Evolutionary conservation across 1,140 invertebrate species (phyloP), one percentile per base, ranked within the genome.

Genomic region (Drosophila nigromelanica): DNA sequence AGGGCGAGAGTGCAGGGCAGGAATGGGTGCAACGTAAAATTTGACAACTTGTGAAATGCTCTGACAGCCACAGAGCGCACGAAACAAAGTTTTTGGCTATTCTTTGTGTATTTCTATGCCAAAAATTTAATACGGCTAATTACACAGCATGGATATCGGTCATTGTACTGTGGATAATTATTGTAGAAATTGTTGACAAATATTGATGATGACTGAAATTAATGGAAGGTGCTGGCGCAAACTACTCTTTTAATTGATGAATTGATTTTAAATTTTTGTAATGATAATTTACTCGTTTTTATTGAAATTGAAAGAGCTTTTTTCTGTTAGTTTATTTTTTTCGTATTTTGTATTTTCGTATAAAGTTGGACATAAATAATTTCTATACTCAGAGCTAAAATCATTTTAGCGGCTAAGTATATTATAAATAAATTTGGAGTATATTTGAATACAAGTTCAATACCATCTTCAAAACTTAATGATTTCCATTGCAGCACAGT

Each of bases 91-190:
- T 86, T 72, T 69, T 43, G 33, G 58, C 51, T 79, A 70, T 89
- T 86, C 78, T 82, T 86, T 87, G 82, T 81, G 59, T 89, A 77
- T 77, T 85, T 80, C 77, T 85, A 85, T 82, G 83, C 71, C 82
- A 87, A 86, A 82, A 86, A 87, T 86, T 81, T 83, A 86, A 86
- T 86, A 89, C 76, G 83, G 83, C 82, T 86, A 86, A 86, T 86
- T 86, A 86, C 83, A 85, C 80, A 82, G 76, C 71, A 78, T 73
- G 50, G 43, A 59, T 43, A 64, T 7, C 42, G 24, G 18, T 51
- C 63, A 42, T 11, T 40, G 75, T 42, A 86, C 82, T 69, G 62
- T 86, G 82, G 83, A 54, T 7, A 50, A 42, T 6, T 18, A 56
- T 10, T n/a, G 7, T 6, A 30, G 10, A 62, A 61, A 47, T 42